A percentile compares a stretch with the other conserved stretches of the same genome.
Conservation (phyloP, 1,140 invertebrate genomes). For the Aphidius ervi region DNA sequence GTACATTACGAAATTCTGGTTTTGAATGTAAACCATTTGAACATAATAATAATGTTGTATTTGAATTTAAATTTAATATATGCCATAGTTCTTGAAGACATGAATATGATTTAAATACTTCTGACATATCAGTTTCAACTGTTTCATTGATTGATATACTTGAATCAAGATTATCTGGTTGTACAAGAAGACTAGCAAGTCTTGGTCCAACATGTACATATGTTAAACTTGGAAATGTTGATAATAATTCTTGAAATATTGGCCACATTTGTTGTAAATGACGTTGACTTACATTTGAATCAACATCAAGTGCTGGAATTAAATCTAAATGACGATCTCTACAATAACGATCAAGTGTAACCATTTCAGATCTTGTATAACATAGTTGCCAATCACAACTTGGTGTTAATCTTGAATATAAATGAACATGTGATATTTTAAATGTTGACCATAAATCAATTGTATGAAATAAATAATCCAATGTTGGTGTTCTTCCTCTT, state of each 20-base stretch:
- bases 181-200: conserved; percentile 57
- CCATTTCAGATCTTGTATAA: conserved; percentile 58
- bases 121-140: conserved; percentile 52
- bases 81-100: conserved; percentile 55
- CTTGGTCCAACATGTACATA: conserved; percentile 62
- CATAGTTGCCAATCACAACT: conserved; percentile 54
- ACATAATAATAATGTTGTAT: conserved; percentile 59
- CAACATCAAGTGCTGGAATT: conserved; percentile 62
- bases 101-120: conserved; percentile 48
- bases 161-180: conserved; percentile 45
- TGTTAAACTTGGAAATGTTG: conserved; percentile 51
- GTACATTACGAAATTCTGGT: conserved; percentile 50
- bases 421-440: conserved; percentile 62
- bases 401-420: conserved; percentile 54
- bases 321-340: conserved; percentile 53
- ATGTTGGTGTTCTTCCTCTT: conserved; percentile 58
- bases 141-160: conserved; percentile 47
- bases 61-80: conserved; percentile 53
- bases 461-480: conserved; percentile 59
- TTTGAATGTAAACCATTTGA: conserved; percentile 55
- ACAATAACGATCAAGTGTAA: conserved; percentile 64
- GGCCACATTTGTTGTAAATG: conserved; percentile 58
- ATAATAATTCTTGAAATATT: conserved; percentile 55
- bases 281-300: conserved; percentile 55
- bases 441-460: conserved; percentile 58